Conservation (phyloP, 2,113 vertebrate species). For the Grammomys surdaster region DNA sequence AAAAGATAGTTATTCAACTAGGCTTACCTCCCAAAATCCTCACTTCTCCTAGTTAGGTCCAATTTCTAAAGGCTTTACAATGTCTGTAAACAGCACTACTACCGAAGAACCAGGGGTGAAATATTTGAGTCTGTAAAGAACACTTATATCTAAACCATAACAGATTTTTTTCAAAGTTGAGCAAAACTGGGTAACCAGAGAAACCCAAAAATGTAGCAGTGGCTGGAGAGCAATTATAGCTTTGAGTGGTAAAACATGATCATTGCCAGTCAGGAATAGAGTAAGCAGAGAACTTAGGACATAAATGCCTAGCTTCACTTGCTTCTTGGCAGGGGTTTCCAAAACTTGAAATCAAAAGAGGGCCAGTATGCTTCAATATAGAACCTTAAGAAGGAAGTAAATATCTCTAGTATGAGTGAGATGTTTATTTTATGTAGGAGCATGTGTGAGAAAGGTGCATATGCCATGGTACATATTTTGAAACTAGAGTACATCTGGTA, state of each 20-base stretch:
- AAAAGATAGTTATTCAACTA: neutral
- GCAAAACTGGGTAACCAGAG: neutral
- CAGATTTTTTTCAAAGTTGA: neutral
- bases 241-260: fast-evolving
- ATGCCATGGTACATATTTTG: neutral
- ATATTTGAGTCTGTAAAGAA: too few relatives aligned
- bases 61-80: neutral
- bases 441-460: neutral
- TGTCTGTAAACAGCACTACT: neutral
- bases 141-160: neutral
- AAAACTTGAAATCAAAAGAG: neutral
- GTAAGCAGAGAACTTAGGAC: neutral
- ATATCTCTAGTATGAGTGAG: neutral
- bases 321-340: neutral
- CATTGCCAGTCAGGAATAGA: neutral
- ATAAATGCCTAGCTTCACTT: neutral
- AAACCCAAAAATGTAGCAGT: neutral
- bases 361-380: neutral
- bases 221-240: neutral
- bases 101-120: too few relatives aligned
- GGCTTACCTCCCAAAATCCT: neutral
- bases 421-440: neutral
- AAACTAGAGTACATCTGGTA: too few relatives aligned
- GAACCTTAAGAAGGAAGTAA: neutral
- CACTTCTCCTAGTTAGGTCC: neutral